Conservation (phyloP, 2,888 invertebrate species). For the Netelia inedita region DNA sequence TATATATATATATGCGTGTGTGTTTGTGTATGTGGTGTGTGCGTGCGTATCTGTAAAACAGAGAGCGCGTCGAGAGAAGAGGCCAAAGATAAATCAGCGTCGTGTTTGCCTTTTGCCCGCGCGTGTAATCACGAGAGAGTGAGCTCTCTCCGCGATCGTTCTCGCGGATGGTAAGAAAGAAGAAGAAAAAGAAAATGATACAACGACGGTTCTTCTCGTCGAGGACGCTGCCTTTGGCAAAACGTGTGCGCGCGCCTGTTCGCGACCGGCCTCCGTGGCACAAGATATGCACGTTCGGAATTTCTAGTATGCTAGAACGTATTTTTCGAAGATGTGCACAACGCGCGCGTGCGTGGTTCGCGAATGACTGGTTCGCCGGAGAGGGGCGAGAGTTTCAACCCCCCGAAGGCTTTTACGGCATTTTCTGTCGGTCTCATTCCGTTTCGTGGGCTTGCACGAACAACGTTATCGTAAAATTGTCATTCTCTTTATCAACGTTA, state of each 20-base stretch:
- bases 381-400: slow-evolving; percentile 20
- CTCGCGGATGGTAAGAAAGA: slow-evolving; percentile 53
- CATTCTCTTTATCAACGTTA: slow-evolving; percentile 28
- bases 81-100: slow-evolving; percentile 76
- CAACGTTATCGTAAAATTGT: slow-evolving; percentile 42
- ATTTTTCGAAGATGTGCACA: slow-evolving; percentile 53
- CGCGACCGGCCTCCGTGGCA: slow-evolving; percentile 46
- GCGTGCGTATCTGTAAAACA: neutral
- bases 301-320: slow-evolving; percentile 72
- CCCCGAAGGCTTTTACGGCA: slow-evolving; percentile 40
- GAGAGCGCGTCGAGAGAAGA: slow-evolving; percentile 50
- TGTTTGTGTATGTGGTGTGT: neutral
- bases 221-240: slow-evolving; percentile 68
- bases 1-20: slow-evolving; percentile 16
- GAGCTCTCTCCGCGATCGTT: slow-evolving; percentile 43
- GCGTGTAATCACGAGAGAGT: slow-evolving; percentile 73
- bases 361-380: slow-evolving; percentile 23
- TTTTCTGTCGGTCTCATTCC: slow-evolving; percentile 36
- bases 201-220: slow-evolving; percentile 49
- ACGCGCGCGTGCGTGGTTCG: slow-evolving; percentile 43
- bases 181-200: slow-evolving; percentile 24
- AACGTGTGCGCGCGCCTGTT: slow-evolving; percentile 59
- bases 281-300: slow-evolving; percentile 64
- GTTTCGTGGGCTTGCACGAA: neutral
- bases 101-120: slow-evolving; percentile 74